phyloP scores from a whole-genome alignment of 2,797 vertebrate genomes.

The Pampus argenteus region DNA sequence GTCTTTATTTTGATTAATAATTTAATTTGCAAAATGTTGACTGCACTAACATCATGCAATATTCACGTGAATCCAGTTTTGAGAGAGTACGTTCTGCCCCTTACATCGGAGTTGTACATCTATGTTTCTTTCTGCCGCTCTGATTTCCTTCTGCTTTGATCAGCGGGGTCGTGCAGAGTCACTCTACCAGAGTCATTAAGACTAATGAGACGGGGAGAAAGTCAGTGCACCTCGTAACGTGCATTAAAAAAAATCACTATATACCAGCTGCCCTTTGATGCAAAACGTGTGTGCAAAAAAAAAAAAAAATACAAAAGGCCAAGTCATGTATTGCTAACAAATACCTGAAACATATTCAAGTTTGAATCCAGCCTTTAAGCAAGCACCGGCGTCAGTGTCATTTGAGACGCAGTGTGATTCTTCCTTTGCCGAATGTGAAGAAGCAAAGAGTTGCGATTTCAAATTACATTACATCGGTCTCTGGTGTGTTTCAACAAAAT shows the following conservation, averaged over 20 bases:
- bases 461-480: constrained; percentile 38
- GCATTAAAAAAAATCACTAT: constrained; percentile 39
- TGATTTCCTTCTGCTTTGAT: constrained; percentile 31
- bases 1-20: not conserved
- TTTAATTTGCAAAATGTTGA: not conserved
- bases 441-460: constrained; percentile 20
- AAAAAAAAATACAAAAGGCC: constrained; percentile 1
- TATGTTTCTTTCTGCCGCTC: constrained; percentile 1
- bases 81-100: not conserved
- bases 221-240: constrained; percentile 40
- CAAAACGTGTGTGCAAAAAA: constrained; percentile 15
- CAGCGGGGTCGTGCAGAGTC: not conserved
- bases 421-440: not conserved
- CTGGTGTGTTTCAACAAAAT: constrained; percentile 30
- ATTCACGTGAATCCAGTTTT: not conserved
- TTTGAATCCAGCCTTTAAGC: not conserved
- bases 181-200: constrained; percentile 38
- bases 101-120: not conserved
- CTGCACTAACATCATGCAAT: not conserved
- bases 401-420: not conserved
- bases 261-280: constrained; percentile 27
- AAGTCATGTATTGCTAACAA: constrained; percentile 1
- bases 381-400: not conserved
- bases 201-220: constrained; percentile 50
- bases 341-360: constrained; percentile 3